Percentiles rank a stretch among this genome's conserved stretches.
These are phyloP conservation scores for Noctua comes DNA, from an alignment of 2,888 invertebrate genomes.

Conservation along the genomic window DNA sequence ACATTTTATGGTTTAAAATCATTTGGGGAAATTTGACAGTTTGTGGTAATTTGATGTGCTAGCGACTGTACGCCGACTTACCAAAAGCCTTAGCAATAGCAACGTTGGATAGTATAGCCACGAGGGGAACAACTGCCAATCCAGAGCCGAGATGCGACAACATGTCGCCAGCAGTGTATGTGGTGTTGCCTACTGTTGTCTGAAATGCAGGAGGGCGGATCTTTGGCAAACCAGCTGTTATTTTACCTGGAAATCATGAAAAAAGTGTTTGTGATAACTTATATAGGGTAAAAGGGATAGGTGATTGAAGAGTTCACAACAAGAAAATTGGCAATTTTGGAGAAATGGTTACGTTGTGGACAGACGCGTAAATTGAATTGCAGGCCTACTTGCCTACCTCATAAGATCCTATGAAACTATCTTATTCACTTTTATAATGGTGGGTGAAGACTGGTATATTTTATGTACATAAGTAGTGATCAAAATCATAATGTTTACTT, in stretches of 20 bases:
- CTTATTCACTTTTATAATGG: neutral
- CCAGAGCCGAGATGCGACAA: slow-evolving; percentile 92
- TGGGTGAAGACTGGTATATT: neutral
- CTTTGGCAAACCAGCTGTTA: slow-evolving; percentile 91
- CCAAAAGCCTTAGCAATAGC: slow-evolving; percentile 96
- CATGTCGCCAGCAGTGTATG: slow-evolving; percentile 89
- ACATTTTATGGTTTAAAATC: too few species aligned
- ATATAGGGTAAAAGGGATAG: neutral
- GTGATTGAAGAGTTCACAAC: neutral
- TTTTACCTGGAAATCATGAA: slow-evolving; percentile 83
- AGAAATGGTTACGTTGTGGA: neutral
- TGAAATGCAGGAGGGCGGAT: slow-evolving; percentile 89
- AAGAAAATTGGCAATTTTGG: neutral
- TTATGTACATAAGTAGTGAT: too few species aligned
- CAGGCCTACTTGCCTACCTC: neutral
- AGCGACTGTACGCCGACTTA: slow-evolving; percentile 81
- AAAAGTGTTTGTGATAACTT: neutral
- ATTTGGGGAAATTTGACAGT: too few species aligned
- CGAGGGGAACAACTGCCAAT: slow-evolving; percentile 92
- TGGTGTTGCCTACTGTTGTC: slow-evolving; percentile 85
- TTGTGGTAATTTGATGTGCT: too few species aligned
- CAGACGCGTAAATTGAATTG: neutral
- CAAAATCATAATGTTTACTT: too few species aligned
- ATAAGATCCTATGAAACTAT: neutral
- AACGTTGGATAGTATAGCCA: slow-evolving; percentile 94